Base-by-base conservation (phyloP, 1,140 invertebrate species). In the Camponotus pennsylvanicus region DNA sequence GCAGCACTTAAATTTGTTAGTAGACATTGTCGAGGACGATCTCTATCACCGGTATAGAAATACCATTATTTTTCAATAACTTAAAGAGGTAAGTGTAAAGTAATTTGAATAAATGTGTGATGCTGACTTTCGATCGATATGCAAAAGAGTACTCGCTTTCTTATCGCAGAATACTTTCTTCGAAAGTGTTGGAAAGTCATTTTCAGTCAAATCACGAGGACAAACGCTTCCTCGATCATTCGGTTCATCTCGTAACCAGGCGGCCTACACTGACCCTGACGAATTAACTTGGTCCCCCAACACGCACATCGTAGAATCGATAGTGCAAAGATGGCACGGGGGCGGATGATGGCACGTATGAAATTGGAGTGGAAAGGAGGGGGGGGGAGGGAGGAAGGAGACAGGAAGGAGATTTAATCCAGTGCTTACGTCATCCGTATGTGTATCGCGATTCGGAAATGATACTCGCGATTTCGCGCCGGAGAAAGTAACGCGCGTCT, bases 401-500 rank as follows among this genome's bases (percentile, higher is more conserved):
- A 27, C 37, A 49, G 40, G 42, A 70, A 49, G 18, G 27, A 71
- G 67, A 71, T 82, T 45, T 37, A 59, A 83, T 83, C 69, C 40
- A 6, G 11, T 34, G 11, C 79, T 83, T 83, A 75, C 79, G 69
- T 83, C 69, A 83, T 61, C 15, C n/a, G 37, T 40, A 3, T 59
- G 11, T 40, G 40, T 75, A 49, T 37, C 69, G 55, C 55, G 27
- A 61, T 75, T 83, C 55, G 69, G 55, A 37, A 83, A 34, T 63
- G 70, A 83, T 57, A 18, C 40, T 27, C 52, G n/a, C 79, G 55
- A 70, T 82, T 71, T 82, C 67, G 79, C 79, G 67, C 67, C 21
- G 69, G 79, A 83, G 79, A 83, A 83, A 83, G 79, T 83, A 61
- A 83, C 67, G 7, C 27, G 37, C 40, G 67, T 57, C 79, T 82